Conservation (phyloP, 2,888 invertebrate genomes). For the Anarsia innoxiella region DNA sequence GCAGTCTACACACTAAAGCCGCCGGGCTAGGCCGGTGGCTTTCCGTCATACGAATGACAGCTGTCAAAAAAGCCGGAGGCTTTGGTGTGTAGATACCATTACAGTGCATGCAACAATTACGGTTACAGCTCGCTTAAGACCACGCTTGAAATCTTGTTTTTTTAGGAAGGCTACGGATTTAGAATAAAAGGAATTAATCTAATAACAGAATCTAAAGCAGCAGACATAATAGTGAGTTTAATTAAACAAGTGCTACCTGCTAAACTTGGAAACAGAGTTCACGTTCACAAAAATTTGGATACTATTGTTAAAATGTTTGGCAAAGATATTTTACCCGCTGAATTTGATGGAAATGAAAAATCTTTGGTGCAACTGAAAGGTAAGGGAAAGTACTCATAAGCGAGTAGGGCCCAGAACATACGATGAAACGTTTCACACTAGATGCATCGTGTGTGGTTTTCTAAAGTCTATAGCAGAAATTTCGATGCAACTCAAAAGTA, state of each 20-base stretch:
- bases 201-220: slow-evolving; percentile 18
- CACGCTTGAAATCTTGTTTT: slow-evolving; percentile 12
- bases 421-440: too few species aligned
- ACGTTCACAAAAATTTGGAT: slow-evolving; percentile 16
- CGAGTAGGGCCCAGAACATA: too few species aligned
- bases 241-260: slow-evolving; percentile 14
- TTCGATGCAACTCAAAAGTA: too few species aligned
- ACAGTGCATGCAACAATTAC: too few species aligned
- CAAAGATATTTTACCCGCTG: slow-evolving; percentile 38
- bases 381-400: too few species aligned
- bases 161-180: slow-evolving; percentile 22
- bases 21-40: too few species aligned
- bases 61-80: too few species aligned
- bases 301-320: slow-evolving; percentile 17
- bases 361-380: slow-evolving; percentile 12
- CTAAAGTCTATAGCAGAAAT: too few species aligned
- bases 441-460: too few species aligned
- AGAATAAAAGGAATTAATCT: slow-evolving; percentile 20
- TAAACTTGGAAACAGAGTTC: slow-evolving; percentile 17
- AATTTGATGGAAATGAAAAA: slow-evolving; percentile 43
- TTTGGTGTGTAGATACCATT: too few species aligned
- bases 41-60: too few species aligned
- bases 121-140: background rate
- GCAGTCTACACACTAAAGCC: background rate
- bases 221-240: slow-evolving; percentile 16